phyloP scores from a whole-genome alignment of 2,797 vertebrate genomes.

The Chrosomus eos region DNA sequence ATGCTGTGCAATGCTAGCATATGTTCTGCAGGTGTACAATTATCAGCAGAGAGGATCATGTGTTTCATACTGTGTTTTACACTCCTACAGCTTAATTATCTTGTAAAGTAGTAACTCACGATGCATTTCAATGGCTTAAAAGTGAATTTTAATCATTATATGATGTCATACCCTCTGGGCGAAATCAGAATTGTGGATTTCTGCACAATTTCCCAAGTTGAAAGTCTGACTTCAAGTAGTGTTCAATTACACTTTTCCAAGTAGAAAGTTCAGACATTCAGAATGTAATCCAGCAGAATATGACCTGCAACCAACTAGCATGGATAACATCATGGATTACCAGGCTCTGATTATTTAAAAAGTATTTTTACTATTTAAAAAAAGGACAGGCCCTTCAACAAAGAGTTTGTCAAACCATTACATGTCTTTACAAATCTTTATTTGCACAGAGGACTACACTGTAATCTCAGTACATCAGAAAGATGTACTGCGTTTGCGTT shows the following conservation, averaged over 20 bases:
- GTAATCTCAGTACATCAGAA: neutral
- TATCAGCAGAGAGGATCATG: neutral
- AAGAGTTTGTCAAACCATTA: no score
- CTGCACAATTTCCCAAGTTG: neutral
- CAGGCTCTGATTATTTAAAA: neutral
- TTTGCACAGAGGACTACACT: neutral
- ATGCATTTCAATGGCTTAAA: neutral
- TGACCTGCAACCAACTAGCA: neutral
- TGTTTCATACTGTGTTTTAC: neutral
- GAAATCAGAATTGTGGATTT: neutral
- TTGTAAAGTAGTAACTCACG: neutral
- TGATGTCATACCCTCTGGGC: neutral
- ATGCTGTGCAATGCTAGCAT: neutral
- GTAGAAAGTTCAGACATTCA: neutral
- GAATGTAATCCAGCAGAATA: neutral
- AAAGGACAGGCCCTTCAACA: neutral
- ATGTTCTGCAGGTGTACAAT: neutral
- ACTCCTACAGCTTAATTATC: neutral
- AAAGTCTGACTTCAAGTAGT: neutral
- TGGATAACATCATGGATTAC: neutral
- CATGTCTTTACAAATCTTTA: neutral
- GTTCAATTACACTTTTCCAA: neutral
- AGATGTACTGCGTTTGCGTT: neutral
- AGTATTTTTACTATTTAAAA: neutral
- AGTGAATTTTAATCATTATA: neutral